A percentile compares a stretch with the other conserved stretches of the same genome.
These are phyloP conservation scores for Rhagium mordax DNA, from an alignment of 2,888 invertebrate species.

Conservation along the genomic window DNA sequence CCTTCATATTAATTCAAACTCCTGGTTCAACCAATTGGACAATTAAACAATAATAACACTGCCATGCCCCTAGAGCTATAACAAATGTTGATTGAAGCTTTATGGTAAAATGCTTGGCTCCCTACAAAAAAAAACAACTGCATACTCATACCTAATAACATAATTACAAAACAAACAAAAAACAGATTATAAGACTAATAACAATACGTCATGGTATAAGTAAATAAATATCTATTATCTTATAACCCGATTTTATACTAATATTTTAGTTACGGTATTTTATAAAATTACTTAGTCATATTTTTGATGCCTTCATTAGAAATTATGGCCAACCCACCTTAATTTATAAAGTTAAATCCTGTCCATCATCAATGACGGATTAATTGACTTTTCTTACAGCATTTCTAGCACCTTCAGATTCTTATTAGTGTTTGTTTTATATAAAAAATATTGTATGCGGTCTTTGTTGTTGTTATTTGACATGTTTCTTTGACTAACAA, in stretches of 20 bases:
- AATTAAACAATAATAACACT: no score
- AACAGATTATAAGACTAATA: background rate
- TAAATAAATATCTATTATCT: slow-evolving; percentile 19
- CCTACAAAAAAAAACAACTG: background rate
- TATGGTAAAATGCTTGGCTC: background rate
- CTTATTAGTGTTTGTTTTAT: slow-evolving; percentile 18
- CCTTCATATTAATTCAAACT: no score
- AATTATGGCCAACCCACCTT: slow-evolving; percentile 28
- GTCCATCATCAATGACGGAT: slow-evolving; percentile 32
- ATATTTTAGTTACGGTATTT: slow-evolving; percentile 26
- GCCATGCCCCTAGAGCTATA: no score
- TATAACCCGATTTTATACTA: slow-evolving; percentile 15
- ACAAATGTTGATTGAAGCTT: background rate
- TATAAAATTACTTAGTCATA: slow-evolving; percentile 31
- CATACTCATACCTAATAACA: background rate
- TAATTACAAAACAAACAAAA: slow-evolving; percentile 2
- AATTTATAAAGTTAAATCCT: slow-evolving; percentile 28
- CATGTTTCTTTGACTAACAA: background rate
- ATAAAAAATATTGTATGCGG: background rate
- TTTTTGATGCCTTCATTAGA: slow-evolving; percentile 29
- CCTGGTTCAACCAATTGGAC: no score
- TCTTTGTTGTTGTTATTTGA: background rate
- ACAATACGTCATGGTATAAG: background rate
- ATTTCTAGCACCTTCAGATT: slow-evolving; percentile 5
- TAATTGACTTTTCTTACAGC: slow-evolving; percentile 26